Evolutionary conservation across 2,113 vertebrate genomes (phyloP).

Genomic region (Pungitius pungitius): DNA sequence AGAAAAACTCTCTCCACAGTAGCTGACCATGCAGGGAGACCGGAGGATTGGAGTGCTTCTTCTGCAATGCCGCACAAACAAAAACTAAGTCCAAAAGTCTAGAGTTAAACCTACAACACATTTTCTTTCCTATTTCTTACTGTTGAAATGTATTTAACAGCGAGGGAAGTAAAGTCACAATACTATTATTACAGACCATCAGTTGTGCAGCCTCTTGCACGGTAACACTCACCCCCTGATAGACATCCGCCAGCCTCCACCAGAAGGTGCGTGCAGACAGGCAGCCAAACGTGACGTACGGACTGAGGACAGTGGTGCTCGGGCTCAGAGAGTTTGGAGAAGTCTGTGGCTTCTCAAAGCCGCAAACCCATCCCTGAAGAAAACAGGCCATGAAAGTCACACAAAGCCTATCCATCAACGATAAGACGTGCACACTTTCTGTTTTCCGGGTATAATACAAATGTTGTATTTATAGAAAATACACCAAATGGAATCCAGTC

Average conservation of each 20-base stretch:
- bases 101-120: not conserved
- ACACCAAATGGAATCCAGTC: not conserved
- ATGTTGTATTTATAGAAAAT: not conserved
- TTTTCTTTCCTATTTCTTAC: not conserved
- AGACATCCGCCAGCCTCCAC: conserved; percentile 78
- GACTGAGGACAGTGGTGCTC: conserved; percentile 84
- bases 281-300: conserved; percentile 80
- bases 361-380: conserved; percentile 76
- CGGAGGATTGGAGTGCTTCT: conserved; percentile 78
- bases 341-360: conserved; percentile 81
- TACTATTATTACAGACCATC: not conserved
- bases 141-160: not conserved
- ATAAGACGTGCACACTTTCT: not conserved
- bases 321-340: conserved; percentile 80
- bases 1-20: conserved; percentile 85
- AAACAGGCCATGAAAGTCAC: not conserved
- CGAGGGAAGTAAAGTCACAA: not conserved
- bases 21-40: conserved; percentile 83
- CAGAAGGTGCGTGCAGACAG: conserved; percentile 81
- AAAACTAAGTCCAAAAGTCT: not conserved
- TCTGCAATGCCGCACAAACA: conserved; percentile 57
- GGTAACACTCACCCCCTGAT: conserved; percentile 72
- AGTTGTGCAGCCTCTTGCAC: not conserved
- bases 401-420: not conserved
- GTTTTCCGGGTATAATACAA: not conserved